Percentiles rank a stretch among this genome's conserved stretches.
Evolutionary conservation across 2,888 invertebrate genomes (phyloP).

Genomic region (Monoplex corrugatus): DNA sequence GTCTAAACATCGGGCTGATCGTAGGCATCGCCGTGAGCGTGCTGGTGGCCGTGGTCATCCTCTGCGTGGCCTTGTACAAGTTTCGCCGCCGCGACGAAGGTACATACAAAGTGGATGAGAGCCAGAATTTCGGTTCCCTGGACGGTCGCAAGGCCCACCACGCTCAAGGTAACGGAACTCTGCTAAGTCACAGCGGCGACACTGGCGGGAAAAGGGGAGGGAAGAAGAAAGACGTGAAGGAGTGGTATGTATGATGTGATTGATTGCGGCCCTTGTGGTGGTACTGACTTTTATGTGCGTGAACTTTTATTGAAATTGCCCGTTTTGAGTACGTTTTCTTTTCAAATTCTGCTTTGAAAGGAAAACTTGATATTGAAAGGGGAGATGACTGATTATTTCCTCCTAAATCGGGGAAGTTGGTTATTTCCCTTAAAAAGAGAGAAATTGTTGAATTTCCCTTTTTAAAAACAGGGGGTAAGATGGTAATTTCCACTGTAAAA

Average conservation of each 20-base stretch:
- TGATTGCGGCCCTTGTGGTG: no score
- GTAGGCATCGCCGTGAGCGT: constrained; percentile 95
- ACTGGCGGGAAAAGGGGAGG: constrained; percentile 72
- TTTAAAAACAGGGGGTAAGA: no score
- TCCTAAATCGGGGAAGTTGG: no score
- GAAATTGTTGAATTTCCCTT: no score
- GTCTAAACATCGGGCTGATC: constrained; percentile 83
- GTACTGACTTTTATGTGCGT: no score
- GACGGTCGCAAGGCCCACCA: constrained; percentile 73
- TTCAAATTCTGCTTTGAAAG: no score
- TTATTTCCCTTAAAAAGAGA: no score
- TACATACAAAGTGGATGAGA: constrained; percentile 96
- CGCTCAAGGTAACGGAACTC: constrained; percentile 74
- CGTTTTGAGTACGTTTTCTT: no score
- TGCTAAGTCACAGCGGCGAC: constrained; percentile 64
- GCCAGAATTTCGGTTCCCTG: constrained; percentile 85
- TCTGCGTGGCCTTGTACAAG: constrained; percentile 86
- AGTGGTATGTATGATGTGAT: constrained; percentile 76
- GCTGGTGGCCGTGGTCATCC: constrained; percentile 91
- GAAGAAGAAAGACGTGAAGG: constrained; percentile 77
- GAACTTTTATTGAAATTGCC: no score
- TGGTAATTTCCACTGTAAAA: no score
- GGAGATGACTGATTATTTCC: no score
- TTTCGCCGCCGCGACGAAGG: constrained; percentile 88
- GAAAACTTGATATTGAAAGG: no score